Conservation (phyloP, 2,888 invertebrate species). For the Cloeon dipterum region DNA sequence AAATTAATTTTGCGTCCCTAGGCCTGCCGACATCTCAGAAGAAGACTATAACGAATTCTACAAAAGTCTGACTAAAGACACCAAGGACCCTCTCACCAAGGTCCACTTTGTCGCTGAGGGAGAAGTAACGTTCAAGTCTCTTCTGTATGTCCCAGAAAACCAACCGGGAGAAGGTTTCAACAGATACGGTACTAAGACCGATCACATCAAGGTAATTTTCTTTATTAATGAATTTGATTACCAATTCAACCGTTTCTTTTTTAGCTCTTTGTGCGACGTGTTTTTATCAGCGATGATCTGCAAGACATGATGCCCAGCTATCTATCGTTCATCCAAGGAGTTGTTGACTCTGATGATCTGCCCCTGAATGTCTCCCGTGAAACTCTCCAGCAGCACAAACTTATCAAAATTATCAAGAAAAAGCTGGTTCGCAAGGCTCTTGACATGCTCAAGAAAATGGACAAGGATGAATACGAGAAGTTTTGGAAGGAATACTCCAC, state of each 20-base stretch:
- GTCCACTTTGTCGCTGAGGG: constrained; percentile 97
- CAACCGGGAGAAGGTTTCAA: constrained; percentile 89
- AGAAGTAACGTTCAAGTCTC: constrained; percentile 94
- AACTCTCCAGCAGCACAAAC: constrained; percentile 94
- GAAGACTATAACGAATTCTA: constrained; percentile 91
- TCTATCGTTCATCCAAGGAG: constrained; percentile 81
- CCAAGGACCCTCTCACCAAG: constrained; percentile 56
- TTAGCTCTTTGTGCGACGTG: constrained; percentile 79
- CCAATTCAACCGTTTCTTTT: constrained; percentile 7
- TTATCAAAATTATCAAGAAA: constrained; percentile 97
- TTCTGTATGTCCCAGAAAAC: constrained; percentile 76
- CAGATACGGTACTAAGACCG: constrained; percentile 80
- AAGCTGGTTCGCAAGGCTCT: constrained; percentile 91
- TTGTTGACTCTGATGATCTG: constrained; percentile 96
- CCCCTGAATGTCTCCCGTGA: constrained; percentile 96
- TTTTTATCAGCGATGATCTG: constrained; percentile 99
- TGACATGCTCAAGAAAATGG: constrained; percentile 94
- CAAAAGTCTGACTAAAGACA: constrained; percentile 80
- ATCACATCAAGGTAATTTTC: constrained; percentile 73
- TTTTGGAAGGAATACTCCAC: constrained; percentile 99
- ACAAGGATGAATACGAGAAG: constrained; percentile 64
- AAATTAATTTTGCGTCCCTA: too few relatives aligned
- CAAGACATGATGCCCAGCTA: constrained; percentile 99
- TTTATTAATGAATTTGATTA: not conserved
- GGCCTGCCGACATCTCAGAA: constrained; percentile 54